These are phyloP conservation scores for Carassius carassius DNA, from an alignment of 2,113 vertebrate genomes.

Conservation along the genomic window DNA sequence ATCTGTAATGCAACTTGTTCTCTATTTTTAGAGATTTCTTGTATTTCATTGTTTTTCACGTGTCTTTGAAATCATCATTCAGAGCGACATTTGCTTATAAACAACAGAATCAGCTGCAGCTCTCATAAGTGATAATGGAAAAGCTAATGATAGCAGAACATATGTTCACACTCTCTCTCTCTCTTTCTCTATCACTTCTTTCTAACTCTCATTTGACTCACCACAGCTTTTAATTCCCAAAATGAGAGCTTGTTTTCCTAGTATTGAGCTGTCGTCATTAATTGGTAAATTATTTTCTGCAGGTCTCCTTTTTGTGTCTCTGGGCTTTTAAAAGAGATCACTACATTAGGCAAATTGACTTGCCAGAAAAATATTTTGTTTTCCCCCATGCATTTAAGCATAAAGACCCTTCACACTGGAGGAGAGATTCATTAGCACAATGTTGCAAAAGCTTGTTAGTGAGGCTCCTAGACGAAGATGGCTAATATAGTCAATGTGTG, in stretches of 20 bases:
- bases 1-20: constrained; percentile 43
- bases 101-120: constrained; percentile 52
- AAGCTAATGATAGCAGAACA: constrained; percentile 60
- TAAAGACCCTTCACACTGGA: constrained; percentile 31
- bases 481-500: constrained; percentile 45
- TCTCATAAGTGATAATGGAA: constrained; percentile 56
- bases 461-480: constrained; percentile 43
- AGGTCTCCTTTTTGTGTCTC: constrained; percentile 22
- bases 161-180: constrained; percentile 55
- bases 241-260: constrained; percentile 26
- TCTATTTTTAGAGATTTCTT: constrained; percentile 9
- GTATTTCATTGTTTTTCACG: not conserved
- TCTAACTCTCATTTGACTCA: constrained; percentile 37
- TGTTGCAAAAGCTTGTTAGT: constrained; percentile 32
- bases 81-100: constrained; percentile 47
- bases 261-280: constrained; percentile 20
- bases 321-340: not conserved
- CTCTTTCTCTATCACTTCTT: constrained; percentile 24
- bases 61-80: constrained; percentile 38
- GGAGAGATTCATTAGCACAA: constrained; percentile 32
- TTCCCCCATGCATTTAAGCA: constrained; percentile 26
- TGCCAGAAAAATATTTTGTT: constrained; percentile 26
- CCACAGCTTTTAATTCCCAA: constrained; percentile 16
- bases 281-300: constrained; percentile 33
- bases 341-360: constrained; percentile 34